phyloP scores from a whole-genome alignment of 1,140 invertebrate genomes.

The Pygmarrhopalites habei region DNA sequence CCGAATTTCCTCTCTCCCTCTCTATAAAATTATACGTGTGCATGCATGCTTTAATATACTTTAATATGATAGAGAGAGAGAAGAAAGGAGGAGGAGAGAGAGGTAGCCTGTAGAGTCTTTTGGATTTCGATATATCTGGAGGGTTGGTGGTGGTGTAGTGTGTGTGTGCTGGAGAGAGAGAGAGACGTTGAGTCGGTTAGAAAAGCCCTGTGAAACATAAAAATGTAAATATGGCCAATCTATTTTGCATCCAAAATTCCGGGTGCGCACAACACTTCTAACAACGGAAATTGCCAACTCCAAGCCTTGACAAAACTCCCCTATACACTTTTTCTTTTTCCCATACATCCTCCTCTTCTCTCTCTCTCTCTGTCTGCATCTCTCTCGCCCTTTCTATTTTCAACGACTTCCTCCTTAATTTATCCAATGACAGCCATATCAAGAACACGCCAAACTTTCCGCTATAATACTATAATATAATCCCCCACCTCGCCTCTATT shows the following conservation, averaged over 20 bases:
- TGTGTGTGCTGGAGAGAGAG: too few relatives aligned
- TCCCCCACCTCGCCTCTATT: conserved; percentile 10
- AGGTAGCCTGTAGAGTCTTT: background rate
- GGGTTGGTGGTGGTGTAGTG: too few relatives aligned
- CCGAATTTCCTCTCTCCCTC: too few relatives aligned
- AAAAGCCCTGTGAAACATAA: conserved; percentile 32
- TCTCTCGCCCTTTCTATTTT: conserved; percentile 18
- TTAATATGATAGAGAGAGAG: too few relatives aligned
- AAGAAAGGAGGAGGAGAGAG: background rate
- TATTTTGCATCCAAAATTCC: conserved; percentile 38
- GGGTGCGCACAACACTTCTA: conserved; percentile 33
- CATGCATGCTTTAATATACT: too few relatives aligned
- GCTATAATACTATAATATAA: conserved; percentile 15
- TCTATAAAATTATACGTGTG: too few relatives aligned
- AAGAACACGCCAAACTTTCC: conserved; percentile 24
- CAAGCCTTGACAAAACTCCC: conserved; percentile 35
- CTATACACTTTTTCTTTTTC: conserved; percentile 11
- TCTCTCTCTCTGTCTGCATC: conserved; percentile 7
- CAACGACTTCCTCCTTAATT: conserved; percentile 33
- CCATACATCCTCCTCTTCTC: conserved; percentile 8
- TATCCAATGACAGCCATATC: conserved; percentile 33
- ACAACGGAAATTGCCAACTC: conserved; percentile 34
- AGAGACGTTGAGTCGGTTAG: background rate
- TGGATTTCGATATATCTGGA: too few relatives aligned
- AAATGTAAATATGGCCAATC: conserved; percentile 39